Base-by-base conservation (phyloP, 2,888 invertebrate species). In the Quadroppia sp. region DNA sequence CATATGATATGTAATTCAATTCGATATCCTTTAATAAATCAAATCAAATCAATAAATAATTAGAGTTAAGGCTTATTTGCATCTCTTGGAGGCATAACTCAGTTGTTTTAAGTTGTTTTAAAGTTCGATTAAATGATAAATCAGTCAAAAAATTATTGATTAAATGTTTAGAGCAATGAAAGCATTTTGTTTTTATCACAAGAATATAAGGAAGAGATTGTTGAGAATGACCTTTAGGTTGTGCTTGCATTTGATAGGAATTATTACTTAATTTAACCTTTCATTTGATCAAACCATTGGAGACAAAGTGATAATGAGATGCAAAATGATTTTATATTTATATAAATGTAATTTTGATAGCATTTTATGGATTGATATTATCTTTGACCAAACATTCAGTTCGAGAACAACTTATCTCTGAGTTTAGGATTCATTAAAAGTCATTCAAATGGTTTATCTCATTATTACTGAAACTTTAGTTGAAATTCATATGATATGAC, bases 121-220 rank as follows among this genome's bases (percentile, higher is more conserved):
- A n/a, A n/a, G n/a, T n/a, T 45, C 45, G 45, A 45, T 45, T 45
- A 17, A 45, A 45, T 45, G 45, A 45, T 45, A 45, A 45, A 45
- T 45, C 2, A 45, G 45, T 36, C 36, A 36, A 45, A 45, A 45
- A 45, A 36, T 36, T 11, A 36, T 45, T 45, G 45, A 45, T 45
- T 45, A 2, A 45, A 15, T 11, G 17, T 45, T 15, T 17, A 13
- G 45, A 15, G 45, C 11, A 45, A 45, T 45, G 45, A 45, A 45
- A 45, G 45, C 45, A 17, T 15, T 45, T 15, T 45, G 6, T 45
- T 2, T 45, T 9, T 45, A 9, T 53, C 1, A 23, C 9, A 23
- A 53, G 23, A 53, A 53, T 53, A 53, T 53, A 20, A 53, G 53
- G 53, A 53, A 53, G 53, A 53, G 53, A 20, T 53, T 53, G 23